These are phyloP conservation scores for Drosophila leontia DNA, from an alignment of 1,140 invertebrate genomes.

Conservation along the genomic window DNA sequence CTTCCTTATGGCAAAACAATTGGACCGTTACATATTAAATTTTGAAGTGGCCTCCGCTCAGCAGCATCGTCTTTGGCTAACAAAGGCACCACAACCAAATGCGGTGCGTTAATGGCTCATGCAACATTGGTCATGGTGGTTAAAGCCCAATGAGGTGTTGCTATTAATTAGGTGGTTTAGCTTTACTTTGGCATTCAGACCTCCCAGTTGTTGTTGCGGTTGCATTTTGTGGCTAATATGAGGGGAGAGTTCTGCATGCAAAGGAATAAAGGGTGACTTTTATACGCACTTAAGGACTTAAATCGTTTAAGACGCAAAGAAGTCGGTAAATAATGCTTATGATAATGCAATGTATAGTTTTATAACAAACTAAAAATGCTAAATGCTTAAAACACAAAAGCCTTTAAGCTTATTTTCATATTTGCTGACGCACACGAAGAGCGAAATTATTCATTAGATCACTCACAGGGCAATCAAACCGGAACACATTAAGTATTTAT, in stretches of 20 bases:
- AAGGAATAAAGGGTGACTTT: neutral
- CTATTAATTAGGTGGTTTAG: constrained; percentile 72
- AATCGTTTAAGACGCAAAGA: neutral
- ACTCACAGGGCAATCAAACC: constrained; percentile 40
- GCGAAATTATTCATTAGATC: constrained; percentile 23
- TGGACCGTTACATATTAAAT: constrained; percentile 69
- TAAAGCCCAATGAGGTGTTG: constrained; percentile 78
- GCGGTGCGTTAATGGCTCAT: constrained; percentile 68
- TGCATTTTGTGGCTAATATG: constrained; percentile 28
- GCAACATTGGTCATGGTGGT: constrained; percentile 75
- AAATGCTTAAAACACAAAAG: neutral
- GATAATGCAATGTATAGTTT: neutral
- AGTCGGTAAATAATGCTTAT: no score
- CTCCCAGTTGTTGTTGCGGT: constrained; percentile 29
- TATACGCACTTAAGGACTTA: neutral
- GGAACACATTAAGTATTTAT: constrained; percentile 68
- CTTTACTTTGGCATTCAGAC: constrained; percentile 7
- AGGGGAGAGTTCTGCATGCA: neutral
- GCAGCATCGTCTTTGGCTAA: neutral
- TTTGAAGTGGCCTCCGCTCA: constrained; percentile 61
- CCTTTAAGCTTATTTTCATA: constrained; percentile 8
- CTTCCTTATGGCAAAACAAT: constrained; percentile 40
- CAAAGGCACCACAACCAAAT: constrained; percentile 25
- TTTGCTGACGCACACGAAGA: constrained; percentile 6
- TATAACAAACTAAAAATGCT: neutral